Conservation (phyloP, 1,140 invertebrate genomes). For the Nebria ingens region DNA sequence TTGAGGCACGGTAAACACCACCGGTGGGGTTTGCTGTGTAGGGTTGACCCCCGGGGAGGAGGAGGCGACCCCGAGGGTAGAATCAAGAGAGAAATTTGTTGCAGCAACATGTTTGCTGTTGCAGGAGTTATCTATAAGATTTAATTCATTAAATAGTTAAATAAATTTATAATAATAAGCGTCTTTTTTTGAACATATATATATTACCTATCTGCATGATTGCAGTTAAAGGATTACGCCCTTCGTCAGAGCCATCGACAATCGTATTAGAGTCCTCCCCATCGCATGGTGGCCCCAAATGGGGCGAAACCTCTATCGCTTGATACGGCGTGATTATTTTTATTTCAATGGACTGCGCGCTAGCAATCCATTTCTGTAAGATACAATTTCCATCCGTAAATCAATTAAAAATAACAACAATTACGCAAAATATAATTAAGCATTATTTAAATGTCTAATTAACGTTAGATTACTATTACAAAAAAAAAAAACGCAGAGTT, state of each 20-base stretch:
- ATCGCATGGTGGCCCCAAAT: not conserved
- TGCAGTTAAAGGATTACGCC: not conserved
- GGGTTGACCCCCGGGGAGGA: not conserved
- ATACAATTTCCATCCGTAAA: too few relatives aligned
- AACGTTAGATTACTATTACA: too few relatives aligned
- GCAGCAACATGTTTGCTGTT: not conserved
- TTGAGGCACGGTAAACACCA: not conserved
- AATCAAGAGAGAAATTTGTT: not conserved
- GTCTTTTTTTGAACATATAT: too few relatives aligned
- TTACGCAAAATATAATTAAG: too few relatives aligned
- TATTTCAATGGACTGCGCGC: not conserved
- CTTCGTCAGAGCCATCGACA: not conserved
- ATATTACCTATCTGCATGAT: conserved; percentile 4
- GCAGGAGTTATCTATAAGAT: not conserved
- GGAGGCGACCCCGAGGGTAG: not conserved
- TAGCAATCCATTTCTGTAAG: not conserved
- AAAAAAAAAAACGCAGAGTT: too few relatives aligned
- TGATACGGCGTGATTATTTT: not conserved
- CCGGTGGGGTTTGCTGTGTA: not conserved
- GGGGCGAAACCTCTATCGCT: not conserved
- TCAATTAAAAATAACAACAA: too few relatives aligned
- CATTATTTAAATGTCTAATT: too few relatives aligned
- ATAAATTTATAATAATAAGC: not conserved
- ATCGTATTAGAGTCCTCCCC: not conserved
- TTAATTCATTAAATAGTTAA: not conserved